phyloP scores from a whole-genome alignment of 2,797 vertebrate genomes.

The Psittacula derbiana region DNA sequence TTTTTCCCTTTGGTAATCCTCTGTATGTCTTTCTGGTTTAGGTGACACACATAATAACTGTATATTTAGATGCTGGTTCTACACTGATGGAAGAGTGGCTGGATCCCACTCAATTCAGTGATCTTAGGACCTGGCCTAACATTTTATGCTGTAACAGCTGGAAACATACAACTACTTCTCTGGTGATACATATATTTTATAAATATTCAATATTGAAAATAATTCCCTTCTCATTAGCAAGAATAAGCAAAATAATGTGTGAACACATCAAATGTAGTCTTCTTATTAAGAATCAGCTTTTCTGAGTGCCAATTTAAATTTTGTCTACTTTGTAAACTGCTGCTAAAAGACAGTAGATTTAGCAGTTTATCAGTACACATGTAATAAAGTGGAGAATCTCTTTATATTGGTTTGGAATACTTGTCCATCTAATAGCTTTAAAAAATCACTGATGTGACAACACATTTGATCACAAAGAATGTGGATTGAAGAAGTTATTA shows the following conservation, averaged over 20 bases:
- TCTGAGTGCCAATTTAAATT: not conserved
- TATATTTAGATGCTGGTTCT: not conserved
- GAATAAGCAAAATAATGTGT: not conserved
- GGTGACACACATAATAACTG: not conserved
- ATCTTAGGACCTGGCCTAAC: not conserved
- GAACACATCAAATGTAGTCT: not conserved
- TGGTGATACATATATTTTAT: not conserved
- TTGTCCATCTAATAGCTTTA: not conserved
- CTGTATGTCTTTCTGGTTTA: not conserved
- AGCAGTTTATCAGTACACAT: not conserved
- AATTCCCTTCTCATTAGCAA: not conserved
- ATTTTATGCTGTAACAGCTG: not conserved
- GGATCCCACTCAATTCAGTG: not conserved
- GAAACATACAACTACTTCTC: not conserved
- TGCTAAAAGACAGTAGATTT: not conserved
- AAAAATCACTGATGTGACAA: not conserved
- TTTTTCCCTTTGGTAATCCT: not conserved
- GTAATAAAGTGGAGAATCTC: not conserved
- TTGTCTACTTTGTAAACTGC: not conserved
- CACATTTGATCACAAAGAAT: not conserved
- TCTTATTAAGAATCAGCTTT: not conserved
- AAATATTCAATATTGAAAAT: not conserved
- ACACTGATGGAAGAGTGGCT: not conserved
- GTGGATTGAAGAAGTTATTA: not conserved
- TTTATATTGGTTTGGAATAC: not conserved